Evolutionary conservation across 2,797 vertebrate species (phyloP), one percentile per base, ranked within the genome.

Genomic region (Oreochromis mossambicus): DNA sequence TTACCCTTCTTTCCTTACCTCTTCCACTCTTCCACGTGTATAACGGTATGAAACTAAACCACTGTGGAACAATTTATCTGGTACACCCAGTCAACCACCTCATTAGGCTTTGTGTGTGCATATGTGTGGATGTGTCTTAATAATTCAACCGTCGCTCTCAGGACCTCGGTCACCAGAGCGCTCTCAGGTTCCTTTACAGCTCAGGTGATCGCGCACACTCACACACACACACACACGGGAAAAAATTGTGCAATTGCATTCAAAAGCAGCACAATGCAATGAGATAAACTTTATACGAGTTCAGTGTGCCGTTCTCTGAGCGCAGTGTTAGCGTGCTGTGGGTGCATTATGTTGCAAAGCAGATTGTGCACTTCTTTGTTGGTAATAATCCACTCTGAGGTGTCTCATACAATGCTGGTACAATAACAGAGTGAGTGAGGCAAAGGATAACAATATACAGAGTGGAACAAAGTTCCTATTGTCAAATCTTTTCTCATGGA

Each of bases 161-260:
- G 87, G 82, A 85, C 88, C 84, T 84, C 8, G 6, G 78, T 85
- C 89, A 73, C 82, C 66, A 11, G 61, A 56, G 83, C 1, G 32
- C 84, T 92, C 89, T 92, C 92, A 73, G 78, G 92, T 94, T 94
- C 86, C 91, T 82, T 80, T 56, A 50, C 84, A 79, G 90, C 85
- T 89, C 90, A 87, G 90, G 84, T 92, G 85, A 87, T 87, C 58
- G 1, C 66, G 26, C 76, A 84, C 29, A 70, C 50, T 34, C 32
- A 24, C 21, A 43, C 43, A 34, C 58, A 36, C 48, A 43, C 48
- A 43, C 68, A 52, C 75, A 70, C 43, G 24, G 61, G 70, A 19
- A 26, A 26, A 78, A 14, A 56, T 52, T 14, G 58, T 70, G 54
- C 52, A 36, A 80, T 43, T 43, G 48, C 48, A 43, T 84, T 84